phyloP scores from a whole-genome alignment of 2,888 invertebrate species.

The Drosophila parthenogenetica region DNA sequence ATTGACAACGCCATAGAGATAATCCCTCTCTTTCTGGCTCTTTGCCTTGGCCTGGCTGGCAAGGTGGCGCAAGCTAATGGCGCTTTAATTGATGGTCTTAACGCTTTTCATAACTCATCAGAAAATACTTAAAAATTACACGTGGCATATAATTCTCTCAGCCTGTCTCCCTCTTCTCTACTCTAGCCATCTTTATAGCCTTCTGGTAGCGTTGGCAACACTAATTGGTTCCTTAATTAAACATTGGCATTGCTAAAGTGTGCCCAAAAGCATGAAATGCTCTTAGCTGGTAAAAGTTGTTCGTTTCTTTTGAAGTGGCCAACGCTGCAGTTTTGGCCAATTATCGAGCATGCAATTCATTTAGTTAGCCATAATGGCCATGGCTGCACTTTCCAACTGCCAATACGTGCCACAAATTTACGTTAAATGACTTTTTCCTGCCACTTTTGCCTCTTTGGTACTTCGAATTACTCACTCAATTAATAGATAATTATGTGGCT shows the following conservation, averaged over 20 bases:
- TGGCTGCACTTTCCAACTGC: slow-evolving; percentile 28
- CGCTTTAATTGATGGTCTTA: slow-evolving; percentile 65
- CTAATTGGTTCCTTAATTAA: slow-evolving; percentile 75
- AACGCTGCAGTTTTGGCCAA: slow-evolving; percentile 59
- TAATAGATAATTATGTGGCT: slow-evolving; percentile 71
- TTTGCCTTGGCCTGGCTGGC: slow-evolving; percentile 3
- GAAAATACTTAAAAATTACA: slow-evolving; percentile 27
- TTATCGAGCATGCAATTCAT: slow-evolving; percentile 60
- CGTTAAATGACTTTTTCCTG: slow-evolving; percentile 1
- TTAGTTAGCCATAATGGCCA: slow-evolving; percentile 42
- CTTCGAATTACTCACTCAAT: slow-evolving; percentile 48
- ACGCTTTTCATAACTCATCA: slow-evolving; percentile 62
- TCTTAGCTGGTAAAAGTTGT: slow-evolving; percentile 4
- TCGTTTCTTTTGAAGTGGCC: slow-evolving; percentile 46
- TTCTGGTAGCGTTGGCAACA: slow-evolving; percentile 44
- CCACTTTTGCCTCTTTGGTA: slow-evolving; percentile 16
- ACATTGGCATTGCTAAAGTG: slow-evolving; percentile 28
- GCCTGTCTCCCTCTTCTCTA: neutral
- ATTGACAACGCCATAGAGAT: slow-evolving; percentile 15
- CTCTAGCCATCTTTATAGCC: neutral
- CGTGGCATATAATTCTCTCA: slow-evolving; percentile 31
- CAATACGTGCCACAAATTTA: slow-evolving; percentile 51
- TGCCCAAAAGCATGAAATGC: slow-evolving; percentile 24
- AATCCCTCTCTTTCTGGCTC: neutral
- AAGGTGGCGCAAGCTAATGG: slow-evolving; percentile 43